Conservation (phyloP, 2,113 vertebrate genomes). For the Cynopterus brachyotis region DNA sequence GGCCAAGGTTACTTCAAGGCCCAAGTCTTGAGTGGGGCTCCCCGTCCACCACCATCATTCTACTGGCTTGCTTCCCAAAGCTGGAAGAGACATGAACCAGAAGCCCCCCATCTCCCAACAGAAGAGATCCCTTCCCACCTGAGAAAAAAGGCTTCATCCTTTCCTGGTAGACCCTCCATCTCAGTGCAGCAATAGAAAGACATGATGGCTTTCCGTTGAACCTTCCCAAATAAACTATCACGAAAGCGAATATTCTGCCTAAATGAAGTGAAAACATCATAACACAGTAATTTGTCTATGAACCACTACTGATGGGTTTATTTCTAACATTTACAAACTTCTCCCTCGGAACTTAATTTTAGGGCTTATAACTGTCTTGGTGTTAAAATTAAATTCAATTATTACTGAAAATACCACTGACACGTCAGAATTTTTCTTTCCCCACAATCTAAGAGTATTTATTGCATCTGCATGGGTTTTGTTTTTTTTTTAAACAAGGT, state of each 20-base stretch:
- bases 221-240: neutral
- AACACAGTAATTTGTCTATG: neutral
- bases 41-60: neutral
- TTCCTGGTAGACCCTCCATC: neutral
- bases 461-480: neutral
- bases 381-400: neutral
- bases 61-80: too few species aligned
- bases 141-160: neutral
- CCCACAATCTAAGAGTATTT: neutral
- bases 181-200: neutral
- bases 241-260: neutral
- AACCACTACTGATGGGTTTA: neutral
- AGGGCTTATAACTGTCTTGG: neutral
- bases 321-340: neutral
- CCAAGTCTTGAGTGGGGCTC: neutral
- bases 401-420: neutral
- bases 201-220: neutral
- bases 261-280: neutral
- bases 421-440: neutral
- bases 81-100: neutral
- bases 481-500: neutral
- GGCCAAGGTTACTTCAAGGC: too few species aligned
- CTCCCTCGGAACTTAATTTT: neutral
- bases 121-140: neutral
- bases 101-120: accelerated